Evolutionary conservation across 1,140 invertebrate species (phyloP), one percentile per base, ranked within the genome.

Genomic region (Drosophila prosaltans): DNA sequence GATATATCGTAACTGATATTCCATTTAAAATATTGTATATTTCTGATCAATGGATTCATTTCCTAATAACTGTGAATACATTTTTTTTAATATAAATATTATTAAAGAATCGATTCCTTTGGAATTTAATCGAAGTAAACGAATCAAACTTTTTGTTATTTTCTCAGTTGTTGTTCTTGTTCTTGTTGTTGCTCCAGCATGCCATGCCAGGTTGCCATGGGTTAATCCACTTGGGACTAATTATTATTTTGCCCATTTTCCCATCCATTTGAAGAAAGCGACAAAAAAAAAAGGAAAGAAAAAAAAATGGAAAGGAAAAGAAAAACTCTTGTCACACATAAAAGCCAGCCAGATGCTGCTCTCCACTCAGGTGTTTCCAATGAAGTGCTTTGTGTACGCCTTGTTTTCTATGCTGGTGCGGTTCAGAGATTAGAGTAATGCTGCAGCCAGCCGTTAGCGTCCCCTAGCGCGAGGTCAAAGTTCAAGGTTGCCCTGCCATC

Each of bases 191-290:
- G 55, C 59, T 36, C 36, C 69, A 28, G 21, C 36, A 57, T 76
- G 51, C 81, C 36, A 57, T 76, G 80, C n/a, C 55, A 30, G 61
- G 76, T 82, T 88, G 83, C 74, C 75, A 72, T 70, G 79, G 68
- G 24, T 48, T 48, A 82, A 80, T 68, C 66, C 83, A 73, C 83
- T 80, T 86, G 82, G 84, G 84, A 86, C 76, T 86, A 88, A 89
- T 86, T 89, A 86, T 86, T 89, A 80, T 76, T 78, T 57, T 63
- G 71, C 65, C 71, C 78, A 81, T 45, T 60, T 57, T 45, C 69
- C 69, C 63, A 79, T 43, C 8, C 41, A 43, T 5, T 16, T n/a
- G 41, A 43, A 5, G 11, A 43, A 55, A 67, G 40, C 39, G 21
- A 64, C 10, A 48, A 8, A 21, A 7, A 67, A 41, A 39, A 30